These are phyloP conservation scores for Paraescarpia echinospica DNA, from an alignment of 1,140 invertebrate genomes.

Conservation along the genomic window DNA sequence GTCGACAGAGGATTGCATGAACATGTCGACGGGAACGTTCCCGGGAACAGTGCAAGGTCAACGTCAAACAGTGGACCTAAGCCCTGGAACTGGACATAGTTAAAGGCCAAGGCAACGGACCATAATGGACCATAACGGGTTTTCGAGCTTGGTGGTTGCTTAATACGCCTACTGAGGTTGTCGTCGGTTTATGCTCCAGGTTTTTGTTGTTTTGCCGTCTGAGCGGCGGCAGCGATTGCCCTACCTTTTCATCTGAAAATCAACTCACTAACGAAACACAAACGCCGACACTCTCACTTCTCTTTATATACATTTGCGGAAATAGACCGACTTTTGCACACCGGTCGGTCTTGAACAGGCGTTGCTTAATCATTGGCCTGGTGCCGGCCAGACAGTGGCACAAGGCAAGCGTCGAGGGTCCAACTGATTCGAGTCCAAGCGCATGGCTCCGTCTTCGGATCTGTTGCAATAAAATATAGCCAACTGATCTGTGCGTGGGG, in stretches of 20 bases:
- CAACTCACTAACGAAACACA: not conserved
- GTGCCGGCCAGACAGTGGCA: too few relatives aligned
- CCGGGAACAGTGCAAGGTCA: too few relatives aligned
- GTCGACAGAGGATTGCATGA: too few relatives aligned
- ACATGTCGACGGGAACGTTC: too few relatives aligned
- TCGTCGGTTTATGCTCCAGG: not conserved
- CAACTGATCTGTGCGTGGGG: not conserved
- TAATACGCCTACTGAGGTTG: not conserved
- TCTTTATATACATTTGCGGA: not conserved
- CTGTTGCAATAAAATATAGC: not conserved
- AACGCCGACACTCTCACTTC: not conserved
- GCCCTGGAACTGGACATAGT: too few relatives aligned
- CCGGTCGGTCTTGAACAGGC: not conserved
- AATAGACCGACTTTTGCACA: not conserved
- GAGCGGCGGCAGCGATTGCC: not conserved
- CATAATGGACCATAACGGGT: not conserved
- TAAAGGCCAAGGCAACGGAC: too few relatives aligned
- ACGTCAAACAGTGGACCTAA: too few relatives aligned
- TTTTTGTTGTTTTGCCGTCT: not conserved
- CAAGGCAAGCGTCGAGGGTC: too few relatives aligned
- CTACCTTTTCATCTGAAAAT: not conserved
- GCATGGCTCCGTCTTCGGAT: not conserved
- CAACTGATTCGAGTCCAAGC: not conserved
- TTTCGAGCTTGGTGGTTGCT: not conserved
- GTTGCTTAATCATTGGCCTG: too few relatives aligned